Base-by-base conservation (phyloP, 2,797 vertebrate genomes). In the Avahi laniger region DNA sequence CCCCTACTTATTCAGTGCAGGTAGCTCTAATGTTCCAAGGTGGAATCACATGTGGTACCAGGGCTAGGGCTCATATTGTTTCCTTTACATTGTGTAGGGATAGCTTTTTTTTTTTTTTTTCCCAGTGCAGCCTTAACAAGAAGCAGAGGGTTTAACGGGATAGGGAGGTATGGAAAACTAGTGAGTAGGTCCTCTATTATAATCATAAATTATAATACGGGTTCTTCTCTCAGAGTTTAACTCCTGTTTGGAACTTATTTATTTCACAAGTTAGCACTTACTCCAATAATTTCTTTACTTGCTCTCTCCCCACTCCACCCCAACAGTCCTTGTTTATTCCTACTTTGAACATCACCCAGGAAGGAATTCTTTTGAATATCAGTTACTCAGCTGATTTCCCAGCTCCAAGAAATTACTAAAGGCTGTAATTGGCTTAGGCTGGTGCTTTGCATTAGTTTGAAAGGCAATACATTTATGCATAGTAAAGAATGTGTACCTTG, bases 291-390 rank as follows among this genome's bases (percentile, higher is more conserved):
- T 94, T 95, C 26, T 73, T 92, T 73, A 88, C 54, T 8, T 26
- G 10, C 43, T 46, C 14, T 17, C n/a, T 59, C 30, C 43, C 9
- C 18, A 46, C 70, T n/a, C 12, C 3, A 15, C 50, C 43, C n/a
- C 69, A 81, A 6, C 0, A 38, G 76, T 84, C 52, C 48, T 92
- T 95, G 35, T 92, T 94, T 94, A 85, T 61, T 88, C 85, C 41
- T 72, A 50, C 38, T 93, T 81, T 80, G 81, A 94, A 43, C 30
- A 59, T 83, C 54, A 91, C 65, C 48, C 83, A 92, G 46, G 50
- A 96, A 92, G n/a, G 20, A 93, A 90, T 96, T 96, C 46, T 89
- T 96, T 79, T 85, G 65, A 94, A 33, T 67, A 35, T 84, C 72
- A 85, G 2, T 73, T 73, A 81, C 38, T 70, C 52, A 46, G n/a